These are phyloP conservation scores for Mystacornis crossleyi DNA, from an alignment of 2,113 vertebrate species.

Conservation along the genomic window DNA sequence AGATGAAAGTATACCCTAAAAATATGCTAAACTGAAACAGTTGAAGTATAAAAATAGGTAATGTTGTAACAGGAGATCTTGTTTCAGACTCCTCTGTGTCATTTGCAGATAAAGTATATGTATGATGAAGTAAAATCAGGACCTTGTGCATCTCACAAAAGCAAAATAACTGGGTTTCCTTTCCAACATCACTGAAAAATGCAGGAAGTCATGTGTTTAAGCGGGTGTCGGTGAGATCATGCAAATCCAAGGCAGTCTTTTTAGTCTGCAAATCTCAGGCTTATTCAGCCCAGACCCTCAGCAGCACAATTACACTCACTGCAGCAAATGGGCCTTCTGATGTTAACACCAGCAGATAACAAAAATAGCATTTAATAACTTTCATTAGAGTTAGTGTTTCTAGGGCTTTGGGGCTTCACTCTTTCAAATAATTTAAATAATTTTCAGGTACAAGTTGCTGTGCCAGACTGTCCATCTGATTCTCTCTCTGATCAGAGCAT, in stretches of 20 bases:
- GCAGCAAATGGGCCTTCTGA: conserved; percentile 24
- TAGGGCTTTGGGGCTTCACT: conserved; percentile 54
- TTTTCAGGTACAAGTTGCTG: conserved; percentile 65
- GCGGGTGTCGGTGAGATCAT: neutral
- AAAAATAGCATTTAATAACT: conserved; percentile 67
- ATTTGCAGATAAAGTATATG: neutral
- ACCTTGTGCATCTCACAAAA: neutral
- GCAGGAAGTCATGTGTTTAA: conserved; percentile 1
- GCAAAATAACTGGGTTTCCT: neutral
- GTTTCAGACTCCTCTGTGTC: neutral
- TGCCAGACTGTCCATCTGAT: conserved; percentile 62
- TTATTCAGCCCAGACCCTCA: neutral
- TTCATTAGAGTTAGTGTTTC: conserved; percentile 66
- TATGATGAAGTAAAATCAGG: neutral
- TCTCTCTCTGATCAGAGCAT: conserved; percentile 42
- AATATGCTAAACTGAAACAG: conserved; percentile 8
- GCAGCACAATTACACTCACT: conserved; percentile 4
- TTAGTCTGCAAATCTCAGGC: neutral
- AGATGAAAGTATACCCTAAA: conserved; percentile 36
- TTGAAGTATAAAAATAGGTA: conserved; percentile 22
- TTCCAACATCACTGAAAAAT: neutral
- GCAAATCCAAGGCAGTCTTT: neutral
- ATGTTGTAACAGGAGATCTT: neutral
- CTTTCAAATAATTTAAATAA: conserved; percentile 53
- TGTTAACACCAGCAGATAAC: conserved; percentile 40